These are phyloP conservation scores for Pherbina coryleti DNA, from an alignment of 2,888 invertebrate species.

Conservation along the genomic window DNA sequence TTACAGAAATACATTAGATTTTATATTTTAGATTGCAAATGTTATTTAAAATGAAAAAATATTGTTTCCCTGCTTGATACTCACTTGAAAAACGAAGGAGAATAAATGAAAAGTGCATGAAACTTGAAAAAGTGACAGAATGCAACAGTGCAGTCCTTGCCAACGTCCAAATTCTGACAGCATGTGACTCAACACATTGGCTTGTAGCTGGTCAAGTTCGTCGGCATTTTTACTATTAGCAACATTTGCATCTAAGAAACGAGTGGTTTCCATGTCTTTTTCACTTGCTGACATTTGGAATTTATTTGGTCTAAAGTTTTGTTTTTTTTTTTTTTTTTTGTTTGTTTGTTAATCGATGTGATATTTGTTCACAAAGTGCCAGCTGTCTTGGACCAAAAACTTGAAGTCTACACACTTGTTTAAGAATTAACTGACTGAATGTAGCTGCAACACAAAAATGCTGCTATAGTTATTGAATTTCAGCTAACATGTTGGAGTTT, in stretches of 20 bases:
- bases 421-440: constrained; percentile 8
- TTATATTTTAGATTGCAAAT: too few species aligned
- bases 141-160: constrained; percentile 73
- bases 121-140: constrained; percentile 74
- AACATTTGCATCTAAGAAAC: background rate
- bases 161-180: constrained; percentile 73
- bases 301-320: background rate
- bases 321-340: background rate
- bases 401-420: background rate
- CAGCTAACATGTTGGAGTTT: background rate
- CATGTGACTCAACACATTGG: constrained; percentile 60
- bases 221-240: constrained; percentile 37
- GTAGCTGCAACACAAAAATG: background rate
- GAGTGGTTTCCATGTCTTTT: background rate
- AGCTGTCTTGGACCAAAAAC: background rate
- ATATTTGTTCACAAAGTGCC: background rate
- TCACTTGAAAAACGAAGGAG: constrained; percentile 72
- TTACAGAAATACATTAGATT: too few species aligned
- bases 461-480: background rate
- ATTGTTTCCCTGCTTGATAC: too few species aligned
- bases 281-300: background rate
- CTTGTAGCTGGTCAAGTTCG: constrained; percentile 54
- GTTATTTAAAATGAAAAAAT: too few species aligned
- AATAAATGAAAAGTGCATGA: constrained; percentile 77
- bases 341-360: background rate